These are phyloP conservation scores for Cheilosia impressa DNA, from an alignment of 2,888 invertebrate genomes.

Conservation along the genomic window DNA sequence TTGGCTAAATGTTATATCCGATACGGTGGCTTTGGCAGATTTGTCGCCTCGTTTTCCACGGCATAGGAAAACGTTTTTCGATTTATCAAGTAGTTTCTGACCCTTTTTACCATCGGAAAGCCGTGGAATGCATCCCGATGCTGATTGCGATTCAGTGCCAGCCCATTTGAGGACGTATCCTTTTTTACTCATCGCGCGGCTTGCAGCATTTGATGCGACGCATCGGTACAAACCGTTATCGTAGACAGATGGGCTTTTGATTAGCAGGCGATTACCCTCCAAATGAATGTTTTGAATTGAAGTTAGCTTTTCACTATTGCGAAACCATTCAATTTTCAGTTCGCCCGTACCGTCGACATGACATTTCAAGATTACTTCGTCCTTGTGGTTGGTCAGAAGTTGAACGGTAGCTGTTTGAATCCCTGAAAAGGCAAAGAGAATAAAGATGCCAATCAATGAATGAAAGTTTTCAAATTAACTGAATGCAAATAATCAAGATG, in stretches of 20 bases:
- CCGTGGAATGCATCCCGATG: conserved; percentile 80
- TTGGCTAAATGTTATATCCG: conserved; percentile 77
- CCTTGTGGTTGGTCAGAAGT: conserved; percentile 79
- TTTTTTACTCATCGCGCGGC: conserved; percentile 83
- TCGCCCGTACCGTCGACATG: conserved; percentile 81
- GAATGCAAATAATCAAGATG: conserved; percentile 4
- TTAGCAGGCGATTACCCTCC: conserved; percentile 83
- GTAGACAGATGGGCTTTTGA: conserved; percentile 79
- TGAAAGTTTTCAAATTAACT: conserved; percentile 68
- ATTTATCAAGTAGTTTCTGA: conserved; percentile 78
- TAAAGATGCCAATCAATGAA: conserved; percentile 46
- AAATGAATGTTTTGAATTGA: conserved; percentile 86
- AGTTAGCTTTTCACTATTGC: conserved; percentile 86
- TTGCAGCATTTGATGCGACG: conserved; percentile 88
- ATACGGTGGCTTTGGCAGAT: conserved; percentile 52
- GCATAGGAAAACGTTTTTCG: conserved; percentile 79
- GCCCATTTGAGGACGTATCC: conserved; percentile 79
- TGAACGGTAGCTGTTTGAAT: conserved; percentile 81
- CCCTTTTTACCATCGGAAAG: conserved; percentile 77
- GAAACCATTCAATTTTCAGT: conserved; percentile 82
- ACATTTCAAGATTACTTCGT: conserved; percentile 82
- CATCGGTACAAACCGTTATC: conserved; percentile 91
- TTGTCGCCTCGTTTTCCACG: conserved; percentile 82
- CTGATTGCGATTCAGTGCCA: conserved; percentile 46
- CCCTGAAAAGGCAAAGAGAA: conserved; percentile 78